Base-by-base conservation (phyloP, 2,113 vertebrate genomes). In the Macrotus californicus region DNA sequence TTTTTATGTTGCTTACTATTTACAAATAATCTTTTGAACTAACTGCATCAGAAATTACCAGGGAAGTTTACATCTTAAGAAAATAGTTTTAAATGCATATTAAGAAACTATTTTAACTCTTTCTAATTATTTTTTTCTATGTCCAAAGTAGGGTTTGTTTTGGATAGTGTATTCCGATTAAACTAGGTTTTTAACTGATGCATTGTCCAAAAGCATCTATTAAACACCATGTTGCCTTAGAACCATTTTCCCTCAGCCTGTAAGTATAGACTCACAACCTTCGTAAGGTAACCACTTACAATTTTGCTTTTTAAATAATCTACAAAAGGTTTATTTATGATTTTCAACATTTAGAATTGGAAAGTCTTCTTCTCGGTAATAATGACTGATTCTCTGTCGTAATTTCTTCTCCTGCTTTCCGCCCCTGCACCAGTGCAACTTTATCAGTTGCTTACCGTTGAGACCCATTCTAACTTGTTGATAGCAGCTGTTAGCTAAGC, bases 21-120 rank as follows among this genome's bases (percentile, higher is more conserved):
- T 85, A 43, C 59, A 91, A 92, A 18, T 92, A 87, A 87, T 24
- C 9, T 92, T 94, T 67, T 88, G 69, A 22, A 93, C 43, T 94
- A 75, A 90, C 16, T 61, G 29, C 41, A 76, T 81, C 22, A 81
- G 72, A 86, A 86, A 79, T 75, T 87, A 79, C 19, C 70, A 39
- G 59, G 21, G 3, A 80, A 70, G 13, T 76, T 75, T 69, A 31
- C 36, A 2, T 87, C 36, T 89, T 82, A 82, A 80, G 36, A 94
- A 66, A 92, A 84, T 81, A 79, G 7, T 86, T 87, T 87, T n/a
- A 34, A 91, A 77, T 56, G 5, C 6, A 1, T 77, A 24, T 56
- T 54, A 76, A 72, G 34, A 84, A 66, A 56, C 7, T 26, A 0
- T 52, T 22, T 86, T 87, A 81, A 31, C 31, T 72, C 10, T 89